Evolutionary conservation across 2,888 invertebrate species (phyloP).

Genomic region (Limnephilus lunatus): DNA sequence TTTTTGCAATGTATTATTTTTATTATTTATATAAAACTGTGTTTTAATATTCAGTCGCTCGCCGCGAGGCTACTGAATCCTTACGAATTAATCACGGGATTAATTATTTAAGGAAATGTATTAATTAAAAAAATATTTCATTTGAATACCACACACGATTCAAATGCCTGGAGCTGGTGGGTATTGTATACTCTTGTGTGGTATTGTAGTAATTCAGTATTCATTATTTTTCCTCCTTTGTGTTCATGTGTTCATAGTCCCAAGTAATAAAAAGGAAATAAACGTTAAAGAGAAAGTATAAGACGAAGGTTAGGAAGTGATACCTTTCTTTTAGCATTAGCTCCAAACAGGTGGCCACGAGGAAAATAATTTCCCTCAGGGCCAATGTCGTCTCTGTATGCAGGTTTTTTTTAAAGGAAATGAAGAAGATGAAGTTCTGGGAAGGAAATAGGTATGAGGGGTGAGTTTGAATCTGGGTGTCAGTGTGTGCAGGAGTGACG

Average conservation of each 20-base stretch:
- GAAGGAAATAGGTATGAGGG: no score
- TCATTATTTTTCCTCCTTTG: neutral
- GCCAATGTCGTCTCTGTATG: no score
- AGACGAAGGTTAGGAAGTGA: neutral
- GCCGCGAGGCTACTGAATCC: neutral
- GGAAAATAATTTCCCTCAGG: no score
- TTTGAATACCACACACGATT: neutral
- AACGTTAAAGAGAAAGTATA: neutral
- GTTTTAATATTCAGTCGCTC: neutral
- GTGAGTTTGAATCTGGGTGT: no score
- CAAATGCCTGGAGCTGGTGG: neutral
- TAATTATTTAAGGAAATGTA: neutral
- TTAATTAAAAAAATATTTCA: neutral
- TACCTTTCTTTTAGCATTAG: no score
- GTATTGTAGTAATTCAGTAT: neutral
- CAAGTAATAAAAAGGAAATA: neutral
- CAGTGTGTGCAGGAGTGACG: no score
- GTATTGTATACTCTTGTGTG: neutral
- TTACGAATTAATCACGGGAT: neutral
- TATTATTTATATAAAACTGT: neutral
- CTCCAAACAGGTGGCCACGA: no score
- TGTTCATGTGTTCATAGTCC: neutral
- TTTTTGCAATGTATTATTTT: neutral
- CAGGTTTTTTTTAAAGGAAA: no score
- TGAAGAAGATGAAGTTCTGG: no score